Evolutionary conservation across 2,797 vertebrate genomes (phyloP).

Genomic region (Lophotriccus pileatus): DNA sequence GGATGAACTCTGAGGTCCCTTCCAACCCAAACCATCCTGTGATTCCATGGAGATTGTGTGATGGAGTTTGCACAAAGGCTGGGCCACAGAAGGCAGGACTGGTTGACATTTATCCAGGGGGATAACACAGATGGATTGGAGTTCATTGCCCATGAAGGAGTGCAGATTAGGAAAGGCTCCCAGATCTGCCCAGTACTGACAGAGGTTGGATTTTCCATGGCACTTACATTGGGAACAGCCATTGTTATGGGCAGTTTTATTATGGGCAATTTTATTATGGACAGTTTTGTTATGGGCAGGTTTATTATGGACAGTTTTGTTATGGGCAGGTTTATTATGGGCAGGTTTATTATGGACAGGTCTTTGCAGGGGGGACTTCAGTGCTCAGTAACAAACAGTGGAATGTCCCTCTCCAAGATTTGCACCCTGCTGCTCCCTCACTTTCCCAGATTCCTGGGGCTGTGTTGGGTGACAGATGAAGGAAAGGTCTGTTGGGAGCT

Average conservation of each 20-base stretch:
- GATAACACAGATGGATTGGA: neutral
- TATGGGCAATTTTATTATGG: neutral
- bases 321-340: neutral
- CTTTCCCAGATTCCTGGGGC: neutral
- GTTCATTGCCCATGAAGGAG: neutral
- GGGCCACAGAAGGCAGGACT: neutral
- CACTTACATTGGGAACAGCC: neutral
- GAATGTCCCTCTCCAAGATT: neutral
- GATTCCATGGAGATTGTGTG: neutral
- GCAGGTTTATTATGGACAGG: neutral
- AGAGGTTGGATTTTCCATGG: neutral
- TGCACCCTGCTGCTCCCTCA: neutral
- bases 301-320: too few species aligned
- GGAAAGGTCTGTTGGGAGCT: neutral
- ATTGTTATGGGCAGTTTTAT: neutral
- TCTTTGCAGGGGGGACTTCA: neutral
- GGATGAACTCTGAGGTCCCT: neutral
- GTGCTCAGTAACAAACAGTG: neutral
- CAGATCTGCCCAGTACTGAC: rapidly evolving
- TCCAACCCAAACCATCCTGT: neutral
- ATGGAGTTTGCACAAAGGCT: neutral
- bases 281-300: too few species aligned
- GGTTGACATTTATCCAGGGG: neutral
- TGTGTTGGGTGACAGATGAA: neutral
- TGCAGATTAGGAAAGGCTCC: neutral